These are phyloP conservation scores for Drosophila varians DNA, from an alignment of 1,140 invertebrate genomes.

Conservation along the genomic window DNA sequence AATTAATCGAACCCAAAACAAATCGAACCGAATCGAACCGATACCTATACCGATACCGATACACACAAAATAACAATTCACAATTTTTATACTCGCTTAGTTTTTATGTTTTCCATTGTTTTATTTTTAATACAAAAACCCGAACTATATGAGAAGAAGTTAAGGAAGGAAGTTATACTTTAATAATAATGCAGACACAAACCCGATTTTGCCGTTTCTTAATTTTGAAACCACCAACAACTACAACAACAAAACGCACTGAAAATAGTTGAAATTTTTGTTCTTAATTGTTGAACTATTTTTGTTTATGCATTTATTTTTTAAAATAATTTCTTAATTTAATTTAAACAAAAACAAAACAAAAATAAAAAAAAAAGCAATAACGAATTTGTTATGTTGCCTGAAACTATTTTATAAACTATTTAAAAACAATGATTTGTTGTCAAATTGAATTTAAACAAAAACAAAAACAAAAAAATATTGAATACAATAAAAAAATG, in stretches of 20 bases:
- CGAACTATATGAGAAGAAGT: constrained; percentile 2
- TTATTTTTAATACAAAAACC: constrained; percentile 19
- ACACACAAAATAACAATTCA: constrained; percentile 52
- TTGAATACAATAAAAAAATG: constrained; percentile 25
- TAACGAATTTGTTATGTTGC: constrained; percentile 24
- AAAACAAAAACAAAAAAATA: constrained; percentile 8
- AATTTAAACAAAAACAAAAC: no score
- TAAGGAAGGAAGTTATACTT: background rate
- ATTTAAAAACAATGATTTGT: constrained; percentile 52
- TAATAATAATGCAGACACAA: constrained; percentile 40
- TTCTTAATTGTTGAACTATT: constrained; percentile 62
- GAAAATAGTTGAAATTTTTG: constrained; percentile 66
- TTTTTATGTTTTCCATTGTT: constrained; percentile 71
- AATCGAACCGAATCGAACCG: constrained; percentile 7
- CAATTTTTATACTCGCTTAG: constrained; percentile 75
- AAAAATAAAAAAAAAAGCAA: background rate
- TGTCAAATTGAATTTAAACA: constrained; percentile 38
- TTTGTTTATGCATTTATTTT: constrained; percentile 58
- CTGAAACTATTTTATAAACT: constrained; percentile 24
- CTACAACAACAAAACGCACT: constrained; percentile 43
- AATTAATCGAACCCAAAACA: constrained; percentile 28
- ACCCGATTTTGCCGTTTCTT: constrained; percentile 48
- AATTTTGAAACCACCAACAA: constrained; percentile 44
- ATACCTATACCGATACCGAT: constrained; percentile 22
- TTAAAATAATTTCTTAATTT: constrained; percentile 34